Conservation (phyloP, 2,888 invertebrate genomes). For the Malthinus seriepunctatus region DNA sequence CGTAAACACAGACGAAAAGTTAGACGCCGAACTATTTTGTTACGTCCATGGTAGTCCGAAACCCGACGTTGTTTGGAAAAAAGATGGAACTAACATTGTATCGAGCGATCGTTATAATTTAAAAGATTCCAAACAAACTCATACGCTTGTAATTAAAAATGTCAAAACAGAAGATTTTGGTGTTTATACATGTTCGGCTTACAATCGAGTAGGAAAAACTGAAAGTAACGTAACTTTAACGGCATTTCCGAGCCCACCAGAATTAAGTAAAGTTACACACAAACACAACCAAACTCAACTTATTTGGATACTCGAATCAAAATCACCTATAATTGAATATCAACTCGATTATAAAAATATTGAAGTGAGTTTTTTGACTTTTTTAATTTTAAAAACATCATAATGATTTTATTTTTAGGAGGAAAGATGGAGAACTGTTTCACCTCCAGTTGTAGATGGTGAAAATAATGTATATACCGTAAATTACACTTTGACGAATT, state of each 20-base stretch:
- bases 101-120: slow-evolving; percentile 35
- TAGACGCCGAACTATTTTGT: slow-evolving; percentile 53
- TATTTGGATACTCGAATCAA: slow-evolving; percentile 56
- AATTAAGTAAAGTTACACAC: slow-evolving; percentile 27
- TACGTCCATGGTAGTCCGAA: slow-evolving; percentile 53
- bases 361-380: slow-evolving; percentile 45
- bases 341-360: slow-evolving; percentile 55
- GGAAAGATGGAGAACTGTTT: slow-evolving; percentile 44
- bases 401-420: slow-evolving; percentile 39
- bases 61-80: slow-evolving; percentile 49
- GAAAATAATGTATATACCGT: slow-evolving; percentile 50
- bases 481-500: slow-evolving; percentile 49
- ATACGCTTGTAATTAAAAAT: slow-evolving; percentile 46
- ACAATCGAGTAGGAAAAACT: slow-evolving; percentile 47
- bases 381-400: neutral
- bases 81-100: slow-evolving; percentile 43
- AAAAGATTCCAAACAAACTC: slow-evolving; percentile 36
- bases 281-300: slow-evolving; percentile 43
- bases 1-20: slow-evolving; percentile 52
- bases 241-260: slow-evolving; percentile 36
- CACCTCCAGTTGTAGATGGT: slow-evolving; percentile 42
- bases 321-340: slow-evolving; percentile 53
- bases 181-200: slow-evolving; percentile 53
- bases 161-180: slow-evolving; percentile 52
- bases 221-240: slow-evolving; percentile 47